Conservation (phyloP, 2,888 invertebrate genomes). For the Cataglyphis cursor region DNA sequence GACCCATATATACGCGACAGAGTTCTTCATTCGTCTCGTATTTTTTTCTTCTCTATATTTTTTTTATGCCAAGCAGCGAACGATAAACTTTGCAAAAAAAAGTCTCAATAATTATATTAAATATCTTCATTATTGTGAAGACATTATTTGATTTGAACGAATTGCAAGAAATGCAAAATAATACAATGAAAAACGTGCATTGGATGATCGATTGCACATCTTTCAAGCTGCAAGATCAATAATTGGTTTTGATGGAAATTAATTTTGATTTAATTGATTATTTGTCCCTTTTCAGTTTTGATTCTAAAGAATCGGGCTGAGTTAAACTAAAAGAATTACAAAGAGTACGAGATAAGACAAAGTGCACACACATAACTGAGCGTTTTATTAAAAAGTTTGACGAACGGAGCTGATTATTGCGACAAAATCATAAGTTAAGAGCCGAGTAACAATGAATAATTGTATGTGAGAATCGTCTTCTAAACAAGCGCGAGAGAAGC, state of each 20-base stretch:
- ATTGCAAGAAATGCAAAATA: background rate
- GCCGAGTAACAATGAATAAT: constrained; percentile 14
- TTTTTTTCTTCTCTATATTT: background rate
- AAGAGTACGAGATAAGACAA: constrained; percentile 10
- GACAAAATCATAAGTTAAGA: constrained; percentile 29
- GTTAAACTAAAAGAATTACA: background rate
- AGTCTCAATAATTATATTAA: background rate
- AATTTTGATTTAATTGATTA: constrained; percentile 16
- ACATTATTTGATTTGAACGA: background rate
- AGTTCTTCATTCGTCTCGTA: constrained; percentile 19
- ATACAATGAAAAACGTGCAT: constrained; percentile 42
- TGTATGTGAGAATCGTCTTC: constrained; percentile 38
- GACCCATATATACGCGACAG: constrained; percentile 1
- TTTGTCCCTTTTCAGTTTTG: background rate
- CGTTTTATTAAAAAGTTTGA: constrained; percentile 24
- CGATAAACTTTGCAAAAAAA: background rate
- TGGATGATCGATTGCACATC: constrained; percentile 64
- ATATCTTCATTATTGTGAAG: background rate
- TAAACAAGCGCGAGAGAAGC: constrained; percentile 45
- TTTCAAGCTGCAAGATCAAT: constrained; percentile 8
- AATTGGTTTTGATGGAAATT: background rate
- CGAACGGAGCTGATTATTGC: constrained; percentile 25
- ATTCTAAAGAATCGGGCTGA: background rate
- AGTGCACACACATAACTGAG: constrained; percentile 3
- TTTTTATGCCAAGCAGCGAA: background rate